Evolutionary conservation across 1,140 invertebrate species (phyloP), one percentile per base, ranked within the genome.

Genomic region (Hypsibius dujardini): DNA sequence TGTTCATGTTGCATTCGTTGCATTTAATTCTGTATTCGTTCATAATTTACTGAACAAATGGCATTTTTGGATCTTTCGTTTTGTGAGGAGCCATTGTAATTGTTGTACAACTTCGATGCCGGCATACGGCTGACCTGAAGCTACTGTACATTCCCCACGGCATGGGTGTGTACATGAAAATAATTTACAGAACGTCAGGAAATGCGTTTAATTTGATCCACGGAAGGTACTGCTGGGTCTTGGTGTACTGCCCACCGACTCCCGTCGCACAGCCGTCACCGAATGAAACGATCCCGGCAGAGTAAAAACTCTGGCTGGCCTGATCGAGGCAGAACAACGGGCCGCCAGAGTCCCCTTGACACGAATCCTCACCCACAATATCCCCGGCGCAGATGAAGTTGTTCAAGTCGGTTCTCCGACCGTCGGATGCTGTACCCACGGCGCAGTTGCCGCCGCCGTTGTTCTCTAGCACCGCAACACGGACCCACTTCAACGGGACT

Each of bases 311-410:
- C 45, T 67, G 62, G 12, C 12, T 45, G 42, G 12, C 45, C 12
- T 45, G 12, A 42, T 67, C 62, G 3, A 67, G 42, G 45, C 62
- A 67, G 42, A 67, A 67, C 42, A 67, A 42, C 42, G 62, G 62
- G 12, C 62, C 62, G 7, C 62, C 62, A 12, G 62, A 67, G 42
- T 67, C 62, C 45, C 62, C 62, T 67, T 67, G 62, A 42, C 62
- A 67, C 12, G 62, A 67, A 42, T 67, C 62, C 62, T 67, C 62
- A 15, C 62, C 62, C 12, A 67, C 62, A 67, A 67, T 42, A 67
- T 67, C 62, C 62, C 62, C 62, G 42, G 62, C 62, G 45, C 62
- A 67, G 62, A 67, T 67, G 62, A 67, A 67, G 12, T 67, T 67
- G 7, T 12, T 42, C 62, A 67, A 42, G 42, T 67, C 42, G 42